Base-by-base conservation (phyloP, 1,140 invertebrate species). In the Leptinotarsa texana region DNA sequence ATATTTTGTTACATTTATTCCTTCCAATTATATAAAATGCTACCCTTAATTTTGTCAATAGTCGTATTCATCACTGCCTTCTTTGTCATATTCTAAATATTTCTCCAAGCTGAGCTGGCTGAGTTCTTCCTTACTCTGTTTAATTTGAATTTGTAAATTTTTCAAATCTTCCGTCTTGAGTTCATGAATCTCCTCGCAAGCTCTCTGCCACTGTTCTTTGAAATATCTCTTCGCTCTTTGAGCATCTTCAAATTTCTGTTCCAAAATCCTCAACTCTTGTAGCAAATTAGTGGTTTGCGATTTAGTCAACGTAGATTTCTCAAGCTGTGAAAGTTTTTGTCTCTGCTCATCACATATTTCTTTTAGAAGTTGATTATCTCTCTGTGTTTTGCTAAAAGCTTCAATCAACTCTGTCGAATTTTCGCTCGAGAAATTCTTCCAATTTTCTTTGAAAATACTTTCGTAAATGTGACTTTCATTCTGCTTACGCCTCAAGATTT, bases 221-320 rank as follows among this genome's bases (percentile, higher is more conserved):
- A 88, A 90, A 79, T 87, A 89, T 15, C 82, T 75, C 82, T 88
- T 89, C 13, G 83, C 86, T 17, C 86, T 85, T 57, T 86, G 82
- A 6, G 85, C 82, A 61, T 81, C 83, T 62, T 84, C 80, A 49
- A 88, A 86, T 81, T 88, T 88, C 78, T 88, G 83, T 78, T 89
- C 86, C 57, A 89, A 81, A 65, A 73, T 79, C 81, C 86, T 86
- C 11, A 89, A 74, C 51, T 89, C 85, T 70, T 87, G 83, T 18
- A 88, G 73, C 4, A 89, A 81, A 22, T 79, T 84, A 3, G 84
- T 78, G 5, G 86, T 86, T 82, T 89, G 87, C 75, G 87, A 84
- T 63, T 86, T 84, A 0, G 86, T 84, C 65, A 86, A 75, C 2
- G 83, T 82, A 17, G 80, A 82, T 80, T 88, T 87, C 69, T 86